Percentiles rank a stretch among this genome's conserved stretches.
Conservation (phyloP, 2,113 vertebrate species). For the Quiscalus mexicanus region DNA sequence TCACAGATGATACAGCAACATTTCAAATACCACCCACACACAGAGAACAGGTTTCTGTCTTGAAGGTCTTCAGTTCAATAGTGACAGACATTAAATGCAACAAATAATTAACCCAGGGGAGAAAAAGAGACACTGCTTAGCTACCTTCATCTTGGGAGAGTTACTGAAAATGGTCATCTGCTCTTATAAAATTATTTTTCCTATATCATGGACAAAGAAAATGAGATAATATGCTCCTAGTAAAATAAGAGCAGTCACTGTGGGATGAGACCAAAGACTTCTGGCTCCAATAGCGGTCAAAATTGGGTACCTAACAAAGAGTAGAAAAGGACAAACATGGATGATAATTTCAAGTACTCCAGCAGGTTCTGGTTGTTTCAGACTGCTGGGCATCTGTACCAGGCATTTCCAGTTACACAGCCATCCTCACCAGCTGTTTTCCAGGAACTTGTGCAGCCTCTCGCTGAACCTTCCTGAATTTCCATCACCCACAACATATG, state of each 20-base stretch:
- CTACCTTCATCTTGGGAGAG: neutral
- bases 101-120: neutral
- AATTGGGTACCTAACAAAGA: neutral
- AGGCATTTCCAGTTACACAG: neutral
- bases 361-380: neutral
- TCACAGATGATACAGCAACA: neutral
- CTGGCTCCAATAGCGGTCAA: neutral
- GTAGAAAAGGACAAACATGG: fast-evolving
- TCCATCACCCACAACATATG: neutral
- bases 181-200: neutral
- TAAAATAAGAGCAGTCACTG: neutral
- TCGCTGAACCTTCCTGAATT: neutral
- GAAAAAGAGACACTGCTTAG: neutral
- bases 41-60: neutral
- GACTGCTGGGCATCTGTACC: neutral
- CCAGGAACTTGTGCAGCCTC: neutral
- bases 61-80: neutral
- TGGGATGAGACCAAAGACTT: neutral
- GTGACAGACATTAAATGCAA: neutral
- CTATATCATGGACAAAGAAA: neutral
- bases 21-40: neutral
- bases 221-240: neutral
- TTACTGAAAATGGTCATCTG: neutral
- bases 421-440: neutral
- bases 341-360: neutral